A percentile compares a stretch with the other conserved stretches of the same genome.
phyloP scores from a whole-genome alignment of 2,888 invertebrate species.

The Chymomyza procnemis region DNA sequence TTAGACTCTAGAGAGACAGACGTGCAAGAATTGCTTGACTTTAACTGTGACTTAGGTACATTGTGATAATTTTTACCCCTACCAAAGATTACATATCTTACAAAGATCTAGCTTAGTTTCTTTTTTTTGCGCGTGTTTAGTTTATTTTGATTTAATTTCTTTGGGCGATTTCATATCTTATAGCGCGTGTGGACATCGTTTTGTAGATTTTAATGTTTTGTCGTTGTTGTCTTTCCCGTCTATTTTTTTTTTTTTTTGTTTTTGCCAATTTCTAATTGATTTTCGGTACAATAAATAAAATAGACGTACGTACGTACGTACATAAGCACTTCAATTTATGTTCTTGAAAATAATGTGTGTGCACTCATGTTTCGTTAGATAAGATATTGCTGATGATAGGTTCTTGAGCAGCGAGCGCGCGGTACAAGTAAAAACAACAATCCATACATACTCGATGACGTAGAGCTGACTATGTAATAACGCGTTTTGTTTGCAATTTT shows the following conservation, averaged over 20 bases:
- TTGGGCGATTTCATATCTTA: background rate
- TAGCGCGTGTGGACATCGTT: background rate
- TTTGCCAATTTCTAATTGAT: slow-evolving; percentile 39
- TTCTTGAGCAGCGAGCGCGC: background rate
- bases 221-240: slow-evolving; percentile 4
- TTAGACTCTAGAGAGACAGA: too few species aligned
- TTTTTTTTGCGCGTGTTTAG: too few species aligned
- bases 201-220: background rate
- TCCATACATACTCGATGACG: background rate
- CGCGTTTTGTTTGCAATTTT: background rate
- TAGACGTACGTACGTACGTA: background rate
- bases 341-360: background rate
- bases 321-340: slow-evolving; percentile 14
- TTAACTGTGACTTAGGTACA: too few species aligned
- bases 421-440: background rate
- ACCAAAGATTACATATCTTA: too few species aligned
- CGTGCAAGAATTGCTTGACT: too few species aligned
- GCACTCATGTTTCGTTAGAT: slow-evolving; percentile 37
- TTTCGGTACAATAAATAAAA: background rate
- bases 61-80: too few species aligned
- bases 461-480: background rate
- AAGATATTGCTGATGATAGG: slow-evolving; percentile 59
- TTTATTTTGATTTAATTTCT: too few species aligned
- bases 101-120: too few species aligned
- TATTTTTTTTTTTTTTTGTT: too few species aligned